Evolutionary conservation across 2,797 vertebrate genomes (phyloP).

Genomic region (Lithobates pipiens): DNA sequence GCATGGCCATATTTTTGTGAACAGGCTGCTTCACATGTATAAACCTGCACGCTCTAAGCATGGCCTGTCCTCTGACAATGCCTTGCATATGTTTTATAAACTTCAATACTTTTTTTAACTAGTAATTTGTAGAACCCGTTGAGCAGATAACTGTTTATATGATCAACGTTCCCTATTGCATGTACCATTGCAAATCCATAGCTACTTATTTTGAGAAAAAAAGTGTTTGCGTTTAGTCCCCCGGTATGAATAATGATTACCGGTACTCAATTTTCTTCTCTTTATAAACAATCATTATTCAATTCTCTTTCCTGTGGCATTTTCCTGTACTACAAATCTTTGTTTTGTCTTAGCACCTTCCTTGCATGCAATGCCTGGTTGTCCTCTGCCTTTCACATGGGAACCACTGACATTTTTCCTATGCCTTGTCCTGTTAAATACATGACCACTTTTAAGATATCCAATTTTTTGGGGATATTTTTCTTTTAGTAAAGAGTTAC

Average conservation of each 20-base stretch:
- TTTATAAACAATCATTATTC: neutral
- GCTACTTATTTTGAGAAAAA: neutral
- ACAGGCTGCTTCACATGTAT: constrained; percentile 1
- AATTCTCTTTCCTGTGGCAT: too few relatives aligned
- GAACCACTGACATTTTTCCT: neutral
- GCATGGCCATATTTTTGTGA: constrained; percentile 27
- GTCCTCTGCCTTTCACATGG: too few relatives aligned
- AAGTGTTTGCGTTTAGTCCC: neutral
- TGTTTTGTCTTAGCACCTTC: too few relatives aligned
- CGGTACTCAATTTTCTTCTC: neutral
- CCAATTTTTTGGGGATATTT: neutral
- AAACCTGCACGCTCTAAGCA: constrained; percentile 27
- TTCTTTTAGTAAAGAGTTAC: too few relatives aligned
- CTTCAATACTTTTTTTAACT: too few relatives aligned
- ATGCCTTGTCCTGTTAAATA: neutral
- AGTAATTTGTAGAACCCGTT: neutral
- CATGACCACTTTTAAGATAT: neutral
- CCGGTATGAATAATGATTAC: neutral
- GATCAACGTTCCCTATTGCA: neutral
- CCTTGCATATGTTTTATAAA: constrained; percentile 6
- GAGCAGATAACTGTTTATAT: neutral
- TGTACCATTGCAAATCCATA: neutral
- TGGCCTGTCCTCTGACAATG: constrained; percentile 37
- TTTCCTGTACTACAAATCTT: too few relatives aligned
- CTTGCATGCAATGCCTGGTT: too few relatives aligned